Conservation (phyloP, 2,888 invertebrate genomes). For the Colostygia pectinataria region DNA sequence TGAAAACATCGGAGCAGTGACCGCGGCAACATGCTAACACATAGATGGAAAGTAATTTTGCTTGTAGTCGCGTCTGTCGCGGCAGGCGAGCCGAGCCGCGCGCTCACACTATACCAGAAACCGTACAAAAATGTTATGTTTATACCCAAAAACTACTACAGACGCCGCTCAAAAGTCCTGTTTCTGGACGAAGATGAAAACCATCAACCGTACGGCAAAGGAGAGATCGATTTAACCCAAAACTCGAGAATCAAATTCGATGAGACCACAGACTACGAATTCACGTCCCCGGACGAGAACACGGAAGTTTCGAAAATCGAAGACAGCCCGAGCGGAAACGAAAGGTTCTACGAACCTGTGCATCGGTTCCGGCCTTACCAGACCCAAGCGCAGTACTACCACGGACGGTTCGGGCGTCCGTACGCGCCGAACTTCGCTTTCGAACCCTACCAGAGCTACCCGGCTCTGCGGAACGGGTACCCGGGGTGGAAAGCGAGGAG, state of each 20-base stretch:
- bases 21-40: conserved; percentile 75
- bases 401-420: conserved; percentile 62
- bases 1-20: conserved; percentile 71
- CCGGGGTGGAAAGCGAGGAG: conserved; percentile 75
- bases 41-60: conserved; percentile 78
- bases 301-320: conserved; percentile 37
- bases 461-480: conserved; percentile 63
- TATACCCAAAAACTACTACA: conserved; percentile 60
- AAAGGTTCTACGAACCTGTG: conserved; percentile 66
- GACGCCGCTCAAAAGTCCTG: conserved; percentile 54
- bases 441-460: conserved; percentile 54
- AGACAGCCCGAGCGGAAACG: conserved; percentile 61
- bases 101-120: conserved; percentile 64
- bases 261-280: conserved; percentile 73
- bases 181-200: conserved; percentile 71
- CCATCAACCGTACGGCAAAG: conserved; percentile 60
- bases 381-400: conserved; percentile 58
- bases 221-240: conserved; percentile 71
- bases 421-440: conserved; percentile 69
- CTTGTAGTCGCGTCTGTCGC: conserved; percentile 62
- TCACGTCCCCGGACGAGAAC: conserved; percentile 62
- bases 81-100: conserved; percentile 69
- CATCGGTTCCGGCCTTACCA: conserved; percentile 55
- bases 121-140: conserved; percentile 68
- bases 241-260: conserved; percentile 75